These are phyloP conservation scores for Atherix ibis DNA, from an alignment of 2,888 invertebrate genomes.

Conservation along the genomic window DNA sequence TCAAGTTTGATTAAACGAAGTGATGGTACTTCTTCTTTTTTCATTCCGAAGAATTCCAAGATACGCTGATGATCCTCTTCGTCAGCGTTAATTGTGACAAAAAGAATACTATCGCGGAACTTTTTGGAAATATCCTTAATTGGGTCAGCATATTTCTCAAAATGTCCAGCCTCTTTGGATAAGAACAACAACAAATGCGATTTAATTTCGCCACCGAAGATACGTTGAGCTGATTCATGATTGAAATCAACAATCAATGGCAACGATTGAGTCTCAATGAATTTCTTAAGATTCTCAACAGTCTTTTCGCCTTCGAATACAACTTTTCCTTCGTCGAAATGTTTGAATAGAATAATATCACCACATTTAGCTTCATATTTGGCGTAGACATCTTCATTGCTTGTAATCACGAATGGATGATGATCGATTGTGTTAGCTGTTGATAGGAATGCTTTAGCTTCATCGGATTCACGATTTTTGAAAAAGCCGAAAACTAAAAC, in stretches of 20 bases:
- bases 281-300: conserved; percentile 58
- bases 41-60: conserved; percentile 98
- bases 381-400: conserved; percentile 56
- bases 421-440: conserved; percentile 75
- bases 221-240: conserved; percentile 93
- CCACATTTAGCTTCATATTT: conserved; percentile 70
- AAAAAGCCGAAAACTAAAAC: conserved; percentile 87
- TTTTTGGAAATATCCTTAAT: conserved; percentile 73
- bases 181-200: conserved; percentile 91
- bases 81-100: conserved; percentile 89
- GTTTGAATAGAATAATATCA: conserved; percentile 78
- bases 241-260: conserved; percentile 92
- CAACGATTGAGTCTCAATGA: conserved; percentile 68
- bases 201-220: conserved; percentile 97
- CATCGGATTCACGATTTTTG: conserved; percentile 58
- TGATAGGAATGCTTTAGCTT: conserved; percentile 68
- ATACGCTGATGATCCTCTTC: conserved; percentile 93
- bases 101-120: conserved; percentile 83
- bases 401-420: conserved; percentile 73
- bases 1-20: conserved; percentile 87
- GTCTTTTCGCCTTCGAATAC: conserved; percentile 53
- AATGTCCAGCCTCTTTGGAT: conserved; percentile 76
- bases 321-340: conserved; percentile 76
- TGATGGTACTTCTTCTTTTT: conserved; percentile 79
- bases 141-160: conserved; percentile 59